Base-by-base conservation (phyloP, 2,888 invertebrate genomes). In the Eucera pruinosa region DNA sequence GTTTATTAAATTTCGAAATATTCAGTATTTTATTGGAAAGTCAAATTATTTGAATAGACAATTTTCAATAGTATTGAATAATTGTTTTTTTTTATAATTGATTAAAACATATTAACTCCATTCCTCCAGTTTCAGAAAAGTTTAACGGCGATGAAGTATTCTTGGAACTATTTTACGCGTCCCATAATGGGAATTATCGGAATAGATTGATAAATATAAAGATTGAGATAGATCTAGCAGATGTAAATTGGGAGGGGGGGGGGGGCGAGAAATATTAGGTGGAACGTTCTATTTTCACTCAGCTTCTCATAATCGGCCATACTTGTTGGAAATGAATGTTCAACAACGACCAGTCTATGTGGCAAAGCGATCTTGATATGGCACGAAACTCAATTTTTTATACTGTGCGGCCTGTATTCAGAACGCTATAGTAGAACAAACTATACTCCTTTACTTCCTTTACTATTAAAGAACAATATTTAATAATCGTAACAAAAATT, bases 331-430 rank as follows among this genome's bases (percentile, higher is more conserved):
- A 64, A 47, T 27, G 36, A 47, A 50, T 71, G 67, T 70, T 25
- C 67, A 67, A 68, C 68, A 79, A 79, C 77, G 77, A 77, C 72
- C 77, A 72, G 79, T 79, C 50, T 55, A 70, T 36, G 68, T 72
- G 65, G 57, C 64, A 62, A 77, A 66, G n/a, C 55, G 65, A 50
- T 67, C 45, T 78, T 64, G 50, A 48, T 60, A 43, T 67, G 76
- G 66, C 71, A 75, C 70, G 75, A 76, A 78, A 79, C 76, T 67
- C 76, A 76, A 71, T 76, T 79, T 79, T 79, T 71, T 79, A 79
- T 79, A 76, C 78, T 68, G 54, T 71, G 23, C 43, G 76, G 76
- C 67, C 67, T 68, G 76, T 76, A 76, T 71, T 76, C 76, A 79
- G 25, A 79, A 79, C 61, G 64, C 74, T 71, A 62, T 79, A 71